Evolutionary conservation across 2,888 invertebrate genomes (phyloP).

Genomic region (Conchocele bisecta): DNA sequence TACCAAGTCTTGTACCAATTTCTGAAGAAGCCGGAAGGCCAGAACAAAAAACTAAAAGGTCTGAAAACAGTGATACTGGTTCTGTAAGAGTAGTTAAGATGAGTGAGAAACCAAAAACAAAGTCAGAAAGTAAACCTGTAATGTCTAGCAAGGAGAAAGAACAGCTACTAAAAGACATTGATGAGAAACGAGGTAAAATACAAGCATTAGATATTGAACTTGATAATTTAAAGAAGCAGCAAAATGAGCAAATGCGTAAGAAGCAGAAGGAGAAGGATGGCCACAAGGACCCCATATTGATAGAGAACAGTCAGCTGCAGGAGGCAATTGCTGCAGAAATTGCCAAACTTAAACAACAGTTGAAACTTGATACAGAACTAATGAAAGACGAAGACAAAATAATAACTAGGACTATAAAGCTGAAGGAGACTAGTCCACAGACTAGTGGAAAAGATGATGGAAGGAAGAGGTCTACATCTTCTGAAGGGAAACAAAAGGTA

Average conservation of each 20-base stretch:
- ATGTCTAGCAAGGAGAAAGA: too few species aligned
- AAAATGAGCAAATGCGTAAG: slow-evolving; percentile 77
- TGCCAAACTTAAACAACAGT: slow-evolving; percentile 57
- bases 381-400: too few species aligned
- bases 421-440: too few species aligned
- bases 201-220: slow-evolving; percentile 70
- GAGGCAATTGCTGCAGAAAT: slow-evolving; percentile 77
- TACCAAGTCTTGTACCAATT: too few species aligned
- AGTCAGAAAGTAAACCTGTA: slow-evolving; percentile 1
- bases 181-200: slow-evolving; percentile 60
- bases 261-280: slow-evolving; percentile 73
- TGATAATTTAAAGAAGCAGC: slow-evolving; percentile 70
- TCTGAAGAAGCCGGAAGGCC: too few species aligned
- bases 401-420: too few species aligned
- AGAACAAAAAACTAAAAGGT: neutral
- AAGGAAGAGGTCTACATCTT: too few species aligned
- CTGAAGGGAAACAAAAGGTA: too few species aligned
- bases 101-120: slow-evolving; percentile 18
- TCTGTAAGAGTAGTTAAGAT: slow-evolving; percentile 22
- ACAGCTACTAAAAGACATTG: slow-evolving; percentile 56
- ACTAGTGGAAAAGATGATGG: too few species aligned
- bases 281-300: slow-evolving; percentile 77
- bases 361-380: too few species aligned
- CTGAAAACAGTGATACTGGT: slow-evolving; percentile 16
- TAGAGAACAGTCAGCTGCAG: slow-evolving; percentile 76